Percentiles rank a stretch among this genome's conserved stretches.
Evolutionary conservation across 2,113 vertebrate species (phyloP).

Genomic region (Tiliqua scincoides): DNA sequence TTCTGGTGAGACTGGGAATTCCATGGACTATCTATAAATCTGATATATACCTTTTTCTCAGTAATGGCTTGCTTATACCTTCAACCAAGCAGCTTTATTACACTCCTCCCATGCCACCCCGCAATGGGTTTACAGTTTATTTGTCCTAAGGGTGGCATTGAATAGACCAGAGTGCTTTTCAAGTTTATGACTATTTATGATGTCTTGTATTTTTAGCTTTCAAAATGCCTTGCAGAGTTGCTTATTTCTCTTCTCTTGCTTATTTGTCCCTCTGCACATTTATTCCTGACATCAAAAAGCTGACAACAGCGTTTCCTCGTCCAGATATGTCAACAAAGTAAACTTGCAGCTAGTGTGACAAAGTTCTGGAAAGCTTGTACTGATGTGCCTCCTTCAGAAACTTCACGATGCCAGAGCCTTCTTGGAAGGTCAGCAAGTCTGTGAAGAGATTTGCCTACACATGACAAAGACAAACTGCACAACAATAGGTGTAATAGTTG

Average conservation of each 20-base stretch:
- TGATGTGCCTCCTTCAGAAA: not conserved
- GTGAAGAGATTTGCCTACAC: not conserved
- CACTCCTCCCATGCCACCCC: not conserved
- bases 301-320: constrained; percentile 8
- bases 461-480: too few species aligned
- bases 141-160: constrained; percentile 19
- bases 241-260: constrained; percentile 8
- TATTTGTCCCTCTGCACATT: constrained; percentile 3
- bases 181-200: constrained; percentile 21
- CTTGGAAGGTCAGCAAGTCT: not conserved
- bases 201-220: constrained; percentile 30
- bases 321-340: constrained; percentile 8
- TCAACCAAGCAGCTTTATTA: not conserved
- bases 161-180: constrained; percentile 8
- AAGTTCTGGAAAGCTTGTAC: not conserved
- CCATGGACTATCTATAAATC: not conserved
- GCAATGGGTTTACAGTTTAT: constrained; percentile 1
- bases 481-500: too few species aligned
- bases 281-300: constrained; percentile 22
- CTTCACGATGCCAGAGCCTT: not conserved
- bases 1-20: not conserved
- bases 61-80: not conserved
- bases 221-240: constrained; percentile 1
- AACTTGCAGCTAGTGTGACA: not conserved
- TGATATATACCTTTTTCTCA: not conserved